Base-by-base conservation (phyloP, 1,140 invertebrate genomes). In the Macrosteles quadrilineatus region DNA sequence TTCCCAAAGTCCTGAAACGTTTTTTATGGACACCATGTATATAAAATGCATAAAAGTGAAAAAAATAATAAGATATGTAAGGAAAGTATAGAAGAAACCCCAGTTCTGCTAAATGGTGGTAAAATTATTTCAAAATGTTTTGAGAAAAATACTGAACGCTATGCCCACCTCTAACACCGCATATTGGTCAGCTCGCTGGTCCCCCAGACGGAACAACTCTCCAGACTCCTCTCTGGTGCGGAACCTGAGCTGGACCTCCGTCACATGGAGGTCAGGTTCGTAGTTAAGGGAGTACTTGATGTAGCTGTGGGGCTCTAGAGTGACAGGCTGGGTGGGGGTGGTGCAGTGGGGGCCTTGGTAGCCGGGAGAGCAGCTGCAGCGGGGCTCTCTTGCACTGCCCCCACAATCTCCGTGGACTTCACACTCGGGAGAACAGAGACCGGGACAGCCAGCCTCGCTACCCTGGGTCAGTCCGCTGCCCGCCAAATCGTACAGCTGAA, bases 261-360 rank as follows among this genome's bases (percentile, higher is more conserved):
- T 97, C 17, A 90, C 91, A 76, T 95, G 97, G 66, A 91, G 86
- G 77, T 97, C 93, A 1, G 95, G 95, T 77, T 97, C 94, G 78
- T 98, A 98, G 53, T 93, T 96, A 1, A 98, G 81, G 0, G 94
- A 94, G 81, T 98, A 98, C 77, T 97, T 96, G 9, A 98, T 93
- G 80, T 97, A 99, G 74, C 94, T 96, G 78, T 95, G 92, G 0
- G 89, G 87, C 77, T 94, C 91, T 78, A 98, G 97, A 67, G 92
- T 97, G 27, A 91, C 91, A 19, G 93, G 90, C 64, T 91, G 90
- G 0, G 94, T 96, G 65, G 89, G 87, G 45, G 89, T 88, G 76
- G 91, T 88, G 79, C 97, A 99, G 0, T 88, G 87, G 0, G 90
- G 88, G 3, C 96, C 96, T 1, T 92, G 93, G 89, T 90, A 98